Evolutionary conservation across 2,113 vertebrate species (phyloP).

Genomic region (Mirounga angustirostris): DNA sequence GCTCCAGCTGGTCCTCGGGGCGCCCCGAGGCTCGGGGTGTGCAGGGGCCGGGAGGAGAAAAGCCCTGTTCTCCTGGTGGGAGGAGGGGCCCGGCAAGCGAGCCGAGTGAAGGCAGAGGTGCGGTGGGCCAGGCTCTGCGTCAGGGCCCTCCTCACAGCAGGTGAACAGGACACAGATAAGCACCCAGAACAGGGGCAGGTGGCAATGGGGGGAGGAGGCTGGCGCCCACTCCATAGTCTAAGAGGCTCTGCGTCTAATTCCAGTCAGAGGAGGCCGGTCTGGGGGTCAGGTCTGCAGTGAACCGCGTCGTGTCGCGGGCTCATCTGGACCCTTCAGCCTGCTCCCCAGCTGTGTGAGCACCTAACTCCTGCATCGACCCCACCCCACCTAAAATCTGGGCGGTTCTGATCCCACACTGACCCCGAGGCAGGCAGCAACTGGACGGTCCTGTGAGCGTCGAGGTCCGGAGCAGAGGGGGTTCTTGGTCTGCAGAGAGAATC

Average conservation of each 20-base stretch:
- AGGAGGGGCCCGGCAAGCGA: neutral
- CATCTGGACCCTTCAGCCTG: neutral
- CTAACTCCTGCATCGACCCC: neutral
- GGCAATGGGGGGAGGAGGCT: no score
- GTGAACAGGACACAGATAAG: neutral
- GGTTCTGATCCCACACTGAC: neutral
- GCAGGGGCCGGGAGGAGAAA: no score
- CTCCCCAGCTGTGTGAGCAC: neutral
- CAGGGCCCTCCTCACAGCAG: neutral
- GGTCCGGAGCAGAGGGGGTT: neutral
- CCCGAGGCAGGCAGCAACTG: neutral
- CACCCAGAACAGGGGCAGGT: neutral
- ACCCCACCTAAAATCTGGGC: no score
- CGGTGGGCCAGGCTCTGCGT: neutral
- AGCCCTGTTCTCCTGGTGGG: neutral
- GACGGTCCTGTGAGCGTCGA: neutral
- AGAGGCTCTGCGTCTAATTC: accelerated
- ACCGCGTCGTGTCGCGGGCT: accelerated
- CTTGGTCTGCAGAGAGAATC: neutral
- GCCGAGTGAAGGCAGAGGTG: neutral
- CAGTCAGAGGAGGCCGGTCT: neutral
- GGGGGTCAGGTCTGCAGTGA: neutral
- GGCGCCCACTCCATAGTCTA: neutral
- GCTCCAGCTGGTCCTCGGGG: neutral
- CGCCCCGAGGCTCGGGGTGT: neutral